Percentiles rank a stretch among this genome's conserved stretches.
phyloP scores from a whole-genome alignment of 2,888 invertebrate genomes.

The Osmoderma eremita region DNA sequence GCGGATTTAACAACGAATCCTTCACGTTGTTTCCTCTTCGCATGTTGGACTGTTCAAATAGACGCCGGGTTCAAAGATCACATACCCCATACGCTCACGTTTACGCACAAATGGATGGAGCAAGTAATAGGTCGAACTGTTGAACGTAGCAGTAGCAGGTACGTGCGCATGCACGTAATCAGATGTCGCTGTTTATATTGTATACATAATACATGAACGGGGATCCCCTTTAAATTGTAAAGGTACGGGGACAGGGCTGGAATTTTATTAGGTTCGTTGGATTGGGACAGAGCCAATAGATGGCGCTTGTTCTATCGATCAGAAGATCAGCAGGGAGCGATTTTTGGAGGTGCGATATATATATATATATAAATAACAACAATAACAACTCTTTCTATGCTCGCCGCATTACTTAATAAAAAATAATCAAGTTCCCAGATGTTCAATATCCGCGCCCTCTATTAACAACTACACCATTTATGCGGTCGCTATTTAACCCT shows the following conservation, averaged over 20 bases:
- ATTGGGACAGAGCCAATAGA: slow-evolving; percentile 10
- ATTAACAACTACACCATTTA: too few relatives aligned
- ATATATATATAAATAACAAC: too few relatives aligned
- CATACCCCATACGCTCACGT: neutral
- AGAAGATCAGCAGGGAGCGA: neutral
- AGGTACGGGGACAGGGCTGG: slow-evolving; percentile 7
- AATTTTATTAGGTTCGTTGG: slow-evolving; percentile 26
- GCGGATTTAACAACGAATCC: slow-evolving; percentile 1
- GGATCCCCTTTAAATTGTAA: slow-evolving; percentile 25
- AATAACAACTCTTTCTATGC: too few relatives aligned
- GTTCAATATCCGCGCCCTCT: too few relatives aligned
- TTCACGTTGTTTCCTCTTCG: slow-evolving; percentile 4
- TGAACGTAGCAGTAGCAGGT: slow-evolving; percentile 2
- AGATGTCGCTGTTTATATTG: slow-evolving; percentile 22
- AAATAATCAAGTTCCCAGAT: too few relatives aligned
- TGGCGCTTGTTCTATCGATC: slow-evolving; percentile 17
- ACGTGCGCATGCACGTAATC: slow-evolving; percentile 22
- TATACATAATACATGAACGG: slow-evolving; percentile 31
- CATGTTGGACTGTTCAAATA: slow-evolving; percentile 10
- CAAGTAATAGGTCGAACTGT: slow-evolving; percentile 12
- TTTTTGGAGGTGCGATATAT: too few relatives aligned
- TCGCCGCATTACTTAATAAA: too few relatives aligned
- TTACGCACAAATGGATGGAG: slow-evolving; percentile 7
- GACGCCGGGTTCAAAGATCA: neutral
- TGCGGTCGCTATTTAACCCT: too few relatives aligned